phyloP scores from a whole-genome alignment of 2,797 vertebrate species.

The Tiaroga cobitis region DNA sequence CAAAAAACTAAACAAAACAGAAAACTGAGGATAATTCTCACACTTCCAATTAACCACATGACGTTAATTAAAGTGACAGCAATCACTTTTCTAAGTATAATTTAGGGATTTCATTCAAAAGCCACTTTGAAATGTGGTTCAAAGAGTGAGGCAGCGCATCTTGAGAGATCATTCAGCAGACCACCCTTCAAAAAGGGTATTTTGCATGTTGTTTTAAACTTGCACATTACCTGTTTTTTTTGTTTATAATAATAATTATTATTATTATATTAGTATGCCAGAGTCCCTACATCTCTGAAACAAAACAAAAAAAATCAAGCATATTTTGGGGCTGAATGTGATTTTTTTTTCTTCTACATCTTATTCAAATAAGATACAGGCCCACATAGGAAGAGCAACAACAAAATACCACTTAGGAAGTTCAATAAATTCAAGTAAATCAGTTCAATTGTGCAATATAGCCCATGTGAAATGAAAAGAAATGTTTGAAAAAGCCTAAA shows the following conservation, averaged over 20 bases:
- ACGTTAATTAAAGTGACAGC: not conserved
- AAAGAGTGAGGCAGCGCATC: not conserved
- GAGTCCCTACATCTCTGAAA: not conserved
- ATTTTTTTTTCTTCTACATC: not conserved
- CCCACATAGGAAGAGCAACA: not conserved
- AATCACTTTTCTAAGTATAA: not conserved
- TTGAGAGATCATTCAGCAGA: not conserved
- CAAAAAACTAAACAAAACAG: too few species aligned
- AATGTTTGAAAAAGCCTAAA: not conserved
- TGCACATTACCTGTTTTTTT: not conserved
- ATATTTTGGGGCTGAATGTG: not conserved
- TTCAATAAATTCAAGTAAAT: constrained; percentile 49
- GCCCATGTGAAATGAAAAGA: constrained; percentile 1
- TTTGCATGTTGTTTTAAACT: not conserved
- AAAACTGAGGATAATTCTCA: not conserved
- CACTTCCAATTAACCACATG: not conserved
- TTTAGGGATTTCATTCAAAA: not conserved
- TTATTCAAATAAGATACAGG: not conserved
- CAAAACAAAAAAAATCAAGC: not conserved
- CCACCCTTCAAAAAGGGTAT: not conserved
- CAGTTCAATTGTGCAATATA: constrained; percentile 42
- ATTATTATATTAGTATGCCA: not conserved
- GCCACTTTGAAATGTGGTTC: not conserved
- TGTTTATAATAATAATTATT: not conserved
- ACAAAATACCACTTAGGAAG: constrained; percentile 54